Evolutionary conservation across 1,140 invertebrate species (phyloP), one percentile per base, ranked within the genome.

Genomic region (Macrostomum lignano): DNA sequence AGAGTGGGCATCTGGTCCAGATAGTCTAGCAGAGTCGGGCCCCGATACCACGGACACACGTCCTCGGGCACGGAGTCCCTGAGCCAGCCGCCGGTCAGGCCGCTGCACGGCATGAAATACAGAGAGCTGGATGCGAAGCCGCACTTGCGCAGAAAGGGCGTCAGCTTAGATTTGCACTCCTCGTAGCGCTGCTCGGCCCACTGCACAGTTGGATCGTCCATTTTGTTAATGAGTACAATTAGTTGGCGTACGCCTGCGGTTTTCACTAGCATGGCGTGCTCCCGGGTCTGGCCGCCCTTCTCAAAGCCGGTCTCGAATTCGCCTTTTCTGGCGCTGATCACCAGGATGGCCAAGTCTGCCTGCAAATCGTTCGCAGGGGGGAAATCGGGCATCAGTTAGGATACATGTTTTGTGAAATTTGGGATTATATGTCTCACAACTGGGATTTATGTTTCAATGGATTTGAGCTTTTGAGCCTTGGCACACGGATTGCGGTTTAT

Each of bases 261-360:
- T 61, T 96, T 96, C 6, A 86, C 88, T 44, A 99, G 68, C 86
- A 99, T 94, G 36, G 91, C 88, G 51, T 99, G 91, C 51, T 99
- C 91, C 51, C 88, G 67, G 1, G 91, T 98, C 58, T 99, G 91
- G 20, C 91, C 91, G 26, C 88, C 91, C 54, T 84, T 66, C 50
- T 98, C 91, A 55, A 98, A 98, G 10, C 91, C 91, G n/a, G 91
- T 96, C 61, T 99, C 91, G 59, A 99, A 99, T 66, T 99, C 91
- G 40, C 91, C 91, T 68, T 88, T 93, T 48, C 86, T 68, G 33
- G 91, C 88, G 21, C 86, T 94, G 45, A 98, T 96, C 10, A 96
- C 86, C 50, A 99, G 62, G 38, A 98, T 84, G 30, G 88, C 88
- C 40, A 98, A 35, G 41, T 58, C 55, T 15, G 55, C 55, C 10